Percentiles rank a stretch among this genome's conserved stretches.
These are phyloP conservation scores for Pitta sordida DNA, from an alignment of 2,113 vertebrate species.

Conservation along the genomic window DNA sequence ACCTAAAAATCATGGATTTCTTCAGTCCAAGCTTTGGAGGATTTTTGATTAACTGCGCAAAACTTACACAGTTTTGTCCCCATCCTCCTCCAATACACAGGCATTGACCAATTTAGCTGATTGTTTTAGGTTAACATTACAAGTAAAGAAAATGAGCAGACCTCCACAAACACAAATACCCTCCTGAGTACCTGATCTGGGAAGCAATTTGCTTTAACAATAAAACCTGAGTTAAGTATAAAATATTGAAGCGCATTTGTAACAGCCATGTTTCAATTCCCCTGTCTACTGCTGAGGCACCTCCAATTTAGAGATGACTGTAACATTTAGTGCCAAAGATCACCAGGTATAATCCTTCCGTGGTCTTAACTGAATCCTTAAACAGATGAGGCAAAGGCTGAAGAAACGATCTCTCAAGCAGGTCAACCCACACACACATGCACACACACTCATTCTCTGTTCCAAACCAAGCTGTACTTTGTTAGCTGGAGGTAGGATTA, in stretches of 20 bases:
- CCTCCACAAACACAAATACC: neutral
- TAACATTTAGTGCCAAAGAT: neutral
- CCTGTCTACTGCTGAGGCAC: neutral
- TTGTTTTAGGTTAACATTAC: neutral
- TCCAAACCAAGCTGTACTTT: neutral
- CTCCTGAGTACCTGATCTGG: neutral
- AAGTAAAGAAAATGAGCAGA: neutral
- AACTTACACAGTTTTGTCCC: neutral
- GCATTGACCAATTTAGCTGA: neutral
- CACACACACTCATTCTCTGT: neutral
- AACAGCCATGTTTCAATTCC: neutral
- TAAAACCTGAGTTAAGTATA: neutral
- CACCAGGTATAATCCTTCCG: neutral
- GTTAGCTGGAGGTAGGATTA: neutral
- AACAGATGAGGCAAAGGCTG: neutral
- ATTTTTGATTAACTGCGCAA: neutral
- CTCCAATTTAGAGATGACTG: neutral
- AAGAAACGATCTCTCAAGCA: neutral
- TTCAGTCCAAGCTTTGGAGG: neutral
- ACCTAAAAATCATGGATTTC: neutral
- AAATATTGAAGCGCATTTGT: neutral
- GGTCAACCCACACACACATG: neutral
- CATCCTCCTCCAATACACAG: neutral
- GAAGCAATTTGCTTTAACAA: neutral
- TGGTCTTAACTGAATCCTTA: neutral